Evolutionary conservation across 2,797 vertebrate species (phyloP).

Genomic region (Sebastes iracundus): DNA sequence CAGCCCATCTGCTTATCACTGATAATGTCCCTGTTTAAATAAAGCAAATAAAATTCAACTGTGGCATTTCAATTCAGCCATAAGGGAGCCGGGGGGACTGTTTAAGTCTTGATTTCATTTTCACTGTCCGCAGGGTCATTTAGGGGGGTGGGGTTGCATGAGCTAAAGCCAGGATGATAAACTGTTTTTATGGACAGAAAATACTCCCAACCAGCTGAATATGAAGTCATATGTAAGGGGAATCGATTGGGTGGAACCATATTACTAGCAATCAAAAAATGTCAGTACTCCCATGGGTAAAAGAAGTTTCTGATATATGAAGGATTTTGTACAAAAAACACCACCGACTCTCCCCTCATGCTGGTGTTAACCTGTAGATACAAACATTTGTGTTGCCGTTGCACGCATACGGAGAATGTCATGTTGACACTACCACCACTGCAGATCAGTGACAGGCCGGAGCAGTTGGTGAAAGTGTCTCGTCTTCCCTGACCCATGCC

Average conservation of each 20-base stretch:
- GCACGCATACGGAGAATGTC: conserved; percentile 59
- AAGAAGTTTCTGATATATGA: background rate
- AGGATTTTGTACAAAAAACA: background rate
- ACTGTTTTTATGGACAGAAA: conserved; percentile 1
- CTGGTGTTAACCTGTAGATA: conserved; percentile 20
- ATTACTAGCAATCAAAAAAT: background rate
- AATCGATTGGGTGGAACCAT: conserved; percentile 17
- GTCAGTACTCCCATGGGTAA: background rate
- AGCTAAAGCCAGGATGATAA: conserved; percentile 6
- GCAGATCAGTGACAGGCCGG: conserved; percentile 19
- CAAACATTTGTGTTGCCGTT: conserved; percentile 55
- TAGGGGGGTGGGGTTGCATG: background rate
- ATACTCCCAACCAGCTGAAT: background rate
- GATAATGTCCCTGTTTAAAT: conserved; percentile 56
- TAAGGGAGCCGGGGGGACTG: background rate
- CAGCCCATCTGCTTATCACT: conserved; percentile 50
- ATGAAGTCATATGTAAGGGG: conserved; percentile 10
- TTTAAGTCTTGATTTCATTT: conserved; percentile 39
- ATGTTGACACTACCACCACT: conserved; percentile 66
- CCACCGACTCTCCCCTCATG: background rate
- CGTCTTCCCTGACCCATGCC: conserved; percentile 29
- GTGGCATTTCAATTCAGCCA: conserved; percentile 33
- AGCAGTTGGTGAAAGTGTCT: conserved; percentile 30
- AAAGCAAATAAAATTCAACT: conserved; percentile 36
- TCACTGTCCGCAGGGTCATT: conserved; percentile 7